Percentiles rank a stretch among this genome's conserved stretches.
Evolutionary conservation across 2,888 invertebrate genomes (phyloP).

Genomic region (Euspilapteryx auroguttella): DNA sequence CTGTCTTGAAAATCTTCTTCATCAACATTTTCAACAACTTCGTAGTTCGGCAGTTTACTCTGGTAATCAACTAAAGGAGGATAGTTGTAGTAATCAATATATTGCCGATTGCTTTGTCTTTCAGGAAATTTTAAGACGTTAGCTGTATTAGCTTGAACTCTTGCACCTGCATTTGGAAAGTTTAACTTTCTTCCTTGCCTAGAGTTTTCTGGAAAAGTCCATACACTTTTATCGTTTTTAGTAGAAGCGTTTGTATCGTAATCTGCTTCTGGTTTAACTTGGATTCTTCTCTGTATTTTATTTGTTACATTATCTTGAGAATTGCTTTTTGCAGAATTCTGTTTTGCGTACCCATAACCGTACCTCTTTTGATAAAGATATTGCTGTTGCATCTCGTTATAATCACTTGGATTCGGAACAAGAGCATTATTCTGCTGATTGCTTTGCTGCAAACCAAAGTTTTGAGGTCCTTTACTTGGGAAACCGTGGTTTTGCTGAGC

Average conservation of each 20-base stretch:
- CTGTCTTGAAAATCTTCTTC: constrained; percentile 11
- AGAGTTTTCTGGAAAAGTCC: constrained; percentile 22
- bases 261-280: constrained; percentile 21
- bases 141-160: constrained; percentile 7
- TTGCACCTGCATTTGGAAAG: no score
- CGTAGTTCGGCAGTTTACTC: no score
- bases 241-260: no score
- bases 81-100: constrained; percentile 9
- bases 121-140: constrained; percentile 19
- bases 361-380: no score
- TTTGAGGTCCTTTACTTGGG: no score
- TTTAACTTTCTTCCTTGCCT: constrained; percentile 12
- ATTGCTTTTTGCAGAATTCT: constrained; percentile 12
- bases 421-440: background rate
- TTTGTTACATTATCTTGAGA: constrained; percentile 9
- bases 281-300: constrained; percentile 28
- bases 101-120: constrained; percentile 10
- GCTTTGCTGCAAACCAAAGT: background rate
- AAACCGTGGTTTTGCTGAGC: background rate
- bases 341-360: background rate
- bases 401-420: background rate
- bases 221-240: no score
- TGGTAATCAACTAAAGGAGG: no score
- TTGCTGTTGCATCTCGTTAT: no score
- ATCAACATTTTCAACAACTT: constrained; percentile 13